A percentile compares a stretch with the other conserved stretches of the same genome.
phyloP scores from a whole-genome alignment of 1,140 invertebrate species.

The Amphibalanus amphitrite region DNA sequence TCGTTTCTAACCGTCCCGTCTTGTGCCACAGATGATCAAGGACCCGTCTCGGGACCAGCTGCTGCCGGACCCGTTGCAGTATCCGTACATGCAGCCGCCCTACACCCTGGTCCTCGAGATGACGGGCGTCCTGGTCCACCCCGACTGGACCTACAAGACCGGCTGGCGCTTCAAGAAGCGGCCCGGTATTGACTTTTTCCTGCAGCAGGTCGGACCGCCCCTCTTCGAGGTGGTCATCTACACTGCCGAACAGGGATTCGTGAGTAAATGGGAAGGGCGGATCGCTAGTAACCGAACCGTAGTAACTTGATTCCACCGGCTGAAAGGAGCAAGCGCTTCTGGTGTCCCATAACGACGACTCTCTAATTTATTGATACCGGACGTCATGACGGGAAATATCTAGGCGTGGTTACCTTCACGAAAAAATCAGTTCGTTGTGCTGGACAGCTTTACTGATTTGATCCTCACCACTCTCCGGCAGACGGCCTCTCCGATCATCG shows the following conservation, averaged over 20 bases:
- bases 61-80: constrained; percentile 76
- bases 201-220: constrained; percentile 71
- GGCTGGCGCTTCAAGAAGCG: constrained; percentile 94
- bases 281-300: background rate
- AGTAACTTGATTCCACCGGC: background rate
- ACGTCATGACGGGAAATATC: too few species aligned
- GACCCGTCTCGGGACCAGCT: constrained; percentile 89
- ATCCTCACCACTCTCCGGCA: constrained; percentile 30
- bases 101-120: constrained; percentile 94
- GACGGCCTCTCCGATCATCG: constrained; percentile 84
- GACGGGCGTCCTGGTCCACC: constrained; percentile 88
- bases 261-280: constrained; percentile 24
- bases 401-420: too few species aligned
- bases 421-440: too few species aligned
- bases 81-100: constrained; percentile 86
- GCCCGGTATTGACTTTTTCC: constrained; percentile 86
- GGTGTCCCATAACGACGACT: too few species aligned
- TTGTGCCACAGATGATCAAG: constrained; percentile 48
- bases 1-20: constrained; percentile 12
- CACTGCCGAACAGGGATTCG: constrained; percentile 73
- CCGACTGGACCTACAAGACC: constrained; percentile 91
- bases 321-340: too few species aligned
- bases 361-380: too few species aligned
- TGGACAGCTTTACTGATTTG: background rate
- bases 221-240: constrained; percentile 94